Evolutionary conservation across 1,140 invertebrate genomes (phyloP).

Genomic region (Holcopasites calliopsidis): DNA sequence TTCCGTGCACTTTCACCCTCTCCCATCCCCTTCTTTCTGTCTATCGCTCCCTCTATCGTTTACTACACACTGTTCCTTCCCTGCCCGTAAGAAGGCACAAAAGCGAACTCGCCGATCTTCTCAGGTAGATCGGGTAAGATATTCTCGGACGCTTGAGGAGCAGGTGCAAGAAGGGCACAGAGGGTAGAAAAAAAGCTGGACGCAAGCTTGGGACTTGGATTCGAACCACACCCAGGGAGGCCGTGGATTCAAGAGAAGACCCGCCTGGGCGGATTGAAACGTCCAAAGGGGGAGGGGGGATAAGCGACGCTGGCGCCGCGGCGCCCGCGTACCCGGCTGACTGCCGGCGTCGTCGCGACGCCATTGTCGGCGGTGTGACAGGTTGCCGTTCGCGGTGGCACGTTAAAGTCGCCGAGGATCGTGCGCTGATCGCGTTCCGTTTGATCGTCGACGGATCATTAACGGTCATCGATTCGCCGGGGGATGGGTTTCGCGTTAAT

Average conservation of each 20-base stretch:
- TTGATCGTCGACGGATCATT: too few relatives aligned
- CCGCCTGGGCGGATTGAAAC: slow-evolving; percentile 52
- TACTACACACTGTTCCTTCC: neutral
- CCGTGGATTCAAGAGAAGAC: slow-evolving; percentile 52
- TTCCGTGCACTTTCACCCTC: slow-evolving; percentile 7
- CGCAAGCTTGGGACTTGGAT: slow-evolving; percentile 30
- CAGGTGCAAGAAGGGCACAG: neutral
- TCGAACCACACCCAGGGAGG: slow-evolving; percentile 64
- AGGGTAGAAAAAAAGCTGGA: too few relatives aligned
- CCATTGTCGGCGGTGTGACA: slow-evolving; percentile 57
- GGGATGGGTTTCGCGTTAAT: too few relatives aligned
- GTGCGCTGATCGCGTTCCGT: neutral
- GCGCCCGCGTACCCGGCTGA: slow-evolving; percentile 55
- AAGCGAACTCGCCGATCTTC: neutral
- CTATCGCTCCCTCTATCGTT: neutral
- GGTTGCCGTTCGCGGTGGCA: slow-evolving; percentile 54
- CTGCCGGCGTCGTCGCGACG: slow-evolving; percentile 58
- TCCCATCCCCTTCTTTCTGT: neutral
- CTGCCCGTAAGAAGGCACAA: neutral
- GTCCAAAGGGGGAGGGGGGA: slow-evolving; percentile 36
- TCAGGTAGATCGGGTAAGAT: neutral
- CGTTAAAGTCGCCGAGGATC: too few relatives aligned
- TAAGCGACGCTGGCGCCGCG: slow-evolving; percentile 60
- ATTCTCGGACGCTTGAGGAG: neutral
- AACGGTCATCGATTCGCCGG: too few relatives aligned